phyloP scores from a whole-genome alignment of 53 echinoderm and acorn worm genomes.

The Glandiceps talaboti region DNA sequence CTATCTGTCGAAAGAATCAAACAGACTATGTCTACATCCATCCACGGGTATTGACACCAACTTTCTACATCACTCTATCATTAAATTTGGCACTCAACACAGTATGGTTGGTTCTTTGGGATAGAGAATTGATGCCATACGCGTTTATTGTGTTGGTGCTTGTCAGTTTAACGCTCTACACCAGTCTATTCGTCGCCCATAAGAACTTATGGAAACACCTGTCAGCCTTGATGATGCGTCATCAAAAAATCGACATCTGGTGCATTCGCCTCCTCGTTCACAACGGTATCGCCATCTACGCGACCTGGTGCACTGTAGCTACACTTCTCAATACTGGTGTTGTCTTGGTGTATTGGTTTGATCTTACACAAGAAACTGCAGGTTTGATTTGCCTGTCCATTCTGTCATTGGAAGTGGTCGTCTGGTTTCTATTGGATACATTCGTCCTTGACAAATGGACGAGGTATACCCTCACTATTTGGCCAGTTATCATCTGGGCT shows the following conservation, averaged over 20 bases:
- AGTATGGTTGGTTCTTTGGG: constrained; percentile 63
- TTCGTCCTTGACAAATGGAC: constrained; percentile 28
- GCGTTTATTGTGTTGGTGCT: constrained; percentile 41
- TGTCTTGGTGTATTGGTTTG: constrained; percentile 36
- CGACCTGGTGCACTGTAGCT: constrained; percentile 65
- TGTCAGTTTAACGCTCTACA: constrained; percentile 25
- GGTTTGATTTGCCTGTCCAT: constrained; percentile 30
- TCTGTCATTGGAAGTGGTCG: constrained; percentile 24
- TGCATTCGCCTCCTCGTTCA: constrained; percentile 44
- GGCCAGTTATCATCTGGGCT: constrained; percentile 40
- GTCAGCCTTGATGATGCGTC: neutral
- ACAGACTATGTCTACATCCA: constrained; percentile 56
- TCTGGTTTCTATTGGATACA: constrained; percentile 33
- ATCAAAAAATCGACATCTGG: constrained; percentile 7
- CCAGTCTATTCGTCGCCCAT: constrained; percentile 7
- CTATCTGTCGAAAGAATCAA: constrained; percentile 40
- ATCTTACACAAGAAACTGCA: constrained; percentile 14
- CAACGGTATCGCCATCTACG: constrained; percentile 68
- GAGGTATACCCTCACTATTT: constrained; percentile 37
- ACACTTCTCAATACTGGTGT: constrained; percentile 61
- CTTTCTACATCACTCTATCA: constrained; percentile 38
- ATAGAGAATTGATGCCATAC: constrained; percentile 38
- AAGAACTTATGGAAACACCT: neutral
- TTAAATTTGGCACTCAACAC: constrained; percentile 53
- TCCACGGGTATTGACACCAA: constrained; percentile 45